A percentile compares a stretch with the other conserved stretches of the same genome.
These are phyloP conservation scores for Phrynocephalus forsythii DNA, from an alignment of 2,797 vertebrate genomes.

Conservation along the genomic window DNA sequence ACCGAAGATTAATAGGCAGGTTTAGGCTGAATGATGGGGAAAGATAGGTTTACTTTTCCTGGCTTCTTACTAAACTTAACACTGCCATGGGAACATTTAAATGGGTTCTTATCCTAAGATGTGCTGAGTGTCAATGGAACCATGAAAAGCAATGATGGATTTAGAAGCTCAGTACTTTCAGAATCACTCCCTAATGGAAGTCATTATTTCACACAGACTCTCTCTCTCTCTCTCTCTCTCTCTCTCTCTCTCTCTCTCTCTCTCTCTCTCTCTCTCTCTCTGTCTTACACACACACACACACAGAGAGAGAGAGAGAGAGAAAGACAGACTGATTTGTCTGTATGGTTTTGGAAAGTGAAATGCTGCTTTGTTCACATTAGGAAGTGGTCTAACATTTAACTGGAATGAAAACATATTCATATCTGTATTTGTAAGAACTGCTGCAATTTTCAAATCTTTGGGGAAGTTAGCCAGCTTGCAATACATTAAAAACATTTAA, in stretches of 20 bases:
- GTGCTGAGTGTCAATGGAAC: not conserved
- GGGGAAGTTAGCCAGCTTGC: conserved; percentile 75
- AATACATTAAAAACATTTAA: conserved; percentile 76
- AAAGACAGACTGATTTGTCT: not conserved
- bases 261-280: too few species aligned
- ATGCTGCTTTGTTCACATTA: conserved; percentile 9
- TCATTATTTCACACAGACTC: not conserved
- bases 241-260: too few species aligned
- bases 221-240: too few species aligned
- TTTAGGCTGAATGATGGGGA: conserved; percentile 74
- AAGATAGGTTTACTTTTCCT: conserved; percentile 81
- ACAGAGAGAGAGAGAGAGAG: not conserved
- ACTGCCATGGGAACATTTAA: not conserved
- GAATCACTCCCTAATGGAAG: conserved; percentile 33
- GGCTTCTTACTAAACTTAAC: not conserved
- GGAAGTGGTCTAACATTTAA: conserved; percentile 40
- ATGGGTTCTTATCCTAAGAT: conserved; percentile 32
- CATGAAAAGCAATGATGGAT: not conserved
- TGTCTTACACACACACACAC: not conserved
- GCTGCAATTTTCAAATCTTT: conserved; percentile 71
- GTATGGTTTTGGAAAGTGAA: conserved; percentile 43
- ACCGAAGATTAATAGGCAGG: conserved; percentile 79
- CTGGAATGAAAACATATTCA: conserved; percentile 72
- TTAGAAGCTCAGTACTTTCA: not conserved
- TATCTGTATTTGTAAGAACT: conserved; percentile 43